Base-by-base conservation (phyloP, 2,113 vertebrate genomes). In the Ivindomyrus marchei region DNA sequence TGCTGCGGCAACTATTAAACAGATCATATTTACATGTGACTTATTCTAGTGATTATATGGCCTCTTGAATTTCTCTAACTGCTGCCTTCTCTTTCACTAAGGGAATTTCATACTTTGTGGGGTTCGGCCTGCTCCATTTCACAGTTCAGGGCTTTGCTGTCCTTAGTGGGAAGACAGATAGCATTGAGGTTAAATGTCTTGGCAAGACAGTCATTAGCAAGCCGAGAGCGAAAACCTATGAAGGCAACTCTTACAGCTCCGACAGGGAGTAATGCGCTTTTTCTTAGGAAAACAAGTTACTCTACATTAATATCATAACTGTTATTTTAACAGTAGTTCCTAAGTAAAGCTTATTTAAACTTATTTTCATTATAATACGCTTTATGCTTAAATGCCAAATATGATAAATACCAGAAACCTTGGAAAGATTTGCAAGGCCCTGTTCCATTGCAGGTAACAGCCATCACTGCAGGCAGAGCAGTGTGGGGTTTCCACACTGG, bases 131-230 rank as follows among this genome's bases (percentile, higher is more conserved):
- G 86, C 36, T 91, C 50, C 89, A 90, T 93, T 92, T 92, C 91
- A 91, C 86, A 74, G 88, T 91, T 91, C 89, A 91, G 87, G 66
- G 45, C 17, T 91, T 89, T 92, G 45, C 87, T 91, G 90, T 91
- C 52, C 88, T 91, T 91, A 85, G 92, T 89, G 84, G 84, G 88
- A 92, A 89, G 89, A 92, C 87, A 21, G 91, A 92, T 92, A 90
- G 92, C 47, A 87, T 52, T 87, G 91, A 80, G 90, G 90, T 93
- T 93, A 92, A 92, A 93, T 66, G 74, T 91, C 88, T 91, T 84
- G 89, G 77, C 90, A 92, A 88, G 87, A 90, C 88, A 70, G 88
- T 91, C 91, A 92, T 92, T 93, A 93, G 89, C 58, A 42, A 89
- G 27, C 50, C 53, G 27, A 89, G 70, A 83, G 90, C 91, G 70